Conservation (phyloP, 2,797 vertebrate species). For the Erpetoichthys calabaricus region DNA sequence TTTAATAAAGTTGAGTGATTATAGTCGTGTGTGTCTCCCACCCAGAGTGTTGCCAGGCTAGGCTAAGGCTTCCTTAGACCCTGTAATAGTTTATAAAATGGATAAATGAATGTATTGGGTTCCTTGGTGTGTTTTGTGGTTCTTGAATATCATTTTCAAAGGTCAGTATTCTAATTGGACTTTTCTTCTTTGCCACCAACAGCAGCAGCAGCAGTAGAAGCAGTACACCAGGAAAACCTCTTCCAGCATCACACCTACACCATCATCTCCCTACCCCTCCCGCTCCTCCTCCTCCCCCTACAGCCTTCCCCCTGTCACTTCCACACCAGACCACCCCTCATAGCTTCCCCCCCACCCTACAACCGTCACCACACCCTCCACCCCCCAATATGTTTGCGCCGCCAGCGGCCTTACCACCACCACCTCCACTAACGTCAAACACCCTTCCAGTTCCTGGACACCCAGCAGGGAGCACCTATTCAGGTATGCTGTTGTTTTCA, state of each 20-base stretch:
- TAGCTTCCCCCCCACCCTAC: constrained; percentile 73
- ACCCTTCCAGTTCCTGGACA: constrained; percentile 82
- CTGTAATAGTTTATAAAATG: too few species aligned
- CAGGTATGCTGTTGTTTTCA: constrained; percentile 45
- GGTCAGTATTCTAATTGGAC: too few species aligned
- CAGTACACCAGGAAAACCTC: constrained; percentile 83
- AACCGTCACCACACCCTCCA: constrained; percentile 71
- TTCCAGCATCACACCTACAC: constrained; percentile 54
- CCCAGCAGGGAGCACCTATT: constrained; percentile 77
- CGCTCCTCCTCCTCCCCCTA: constrained; percentile 50
- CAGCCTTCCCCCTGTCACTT: constrained; percentile 68
- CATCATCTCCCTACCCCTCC: constrained; percentile 58
- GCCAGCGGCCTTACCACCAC: constrained; percentile 86
- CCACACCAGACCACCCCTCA: constrained; percentile 71
- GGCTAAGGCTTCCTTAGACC: too few species aligned
- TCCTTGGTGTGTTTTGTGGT: too few species aligned
- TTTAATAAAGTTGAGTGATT: too few species aligned
- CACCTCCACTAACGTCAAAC: constrained; percentile 86
- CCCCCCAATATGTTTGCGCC: constrained; percentile 98
- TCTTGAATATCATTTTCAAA: too few species aligned
- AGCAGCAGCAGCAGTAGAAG: constrained; percentile 77
- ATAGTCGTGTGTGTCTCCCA: too few species aligned
- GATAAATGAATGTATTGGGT: too few species aligned
- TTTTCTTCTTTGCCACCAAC: too few species aligned
- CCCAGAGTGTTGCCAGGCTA: too few species aligned